phyloP scores from a whole-genome alignment of 1,140 invertebrate species.

The Rhagoletis zephyria region DNA sequence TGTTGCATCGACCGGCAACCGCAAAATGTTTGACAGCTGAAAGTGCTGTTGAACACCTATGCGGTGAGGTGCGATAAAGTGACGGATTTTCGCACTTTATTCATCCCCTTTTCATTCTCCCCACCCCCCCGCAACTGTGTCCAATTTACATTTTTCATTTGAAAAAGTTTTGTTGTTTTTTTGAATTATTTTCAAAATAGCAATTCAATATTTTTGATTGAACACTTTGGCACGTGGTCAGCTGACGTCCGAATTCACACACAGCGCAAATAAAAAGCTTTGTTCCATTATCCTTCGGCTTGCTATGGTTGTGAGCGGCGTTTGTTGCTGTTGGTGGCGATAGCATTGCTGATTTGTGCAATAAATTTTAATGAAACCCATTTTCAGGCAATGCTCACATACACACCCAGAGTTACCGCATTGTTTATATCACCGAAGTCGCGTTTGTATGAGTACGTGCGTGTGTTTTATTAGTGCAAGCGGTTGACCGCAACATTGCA shows the following conservation, averaged over 20 bases:
- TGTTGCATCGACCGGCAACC: constrained; percentile 33
- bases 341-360: constrained; percentile 37
- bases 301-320: neutral
- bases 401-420: neutral
- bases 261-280: neutral
- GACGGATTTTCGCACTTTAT: neutral
- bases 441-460: neutral
- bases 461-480: neutral
- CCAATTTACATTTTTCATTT: neutral
- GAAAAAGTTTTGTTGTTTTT: neutral
- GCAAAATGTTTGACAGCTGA: neutral
- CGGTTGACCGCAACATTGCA: neutral
- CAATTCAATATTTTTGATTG: constrained; percentile 49
- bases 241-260: neutral
- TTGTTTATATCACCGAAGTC: constrained; percentile 1
- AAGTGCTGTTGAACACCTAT: neutral
- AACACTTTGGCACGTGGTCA: constrained; percentile 39
- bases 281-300: neutral
- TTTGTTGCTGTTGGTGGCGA: constrained; percentile 27
- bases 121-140: neutral
- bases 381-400: neutral
- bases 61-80: neutral
- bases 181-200: constrained; percentile 19
- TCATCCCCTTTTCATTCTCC: neutral
- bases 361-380: constrained; percentile 52